Evolutionary conservation across 2,797 vertebrate species (phyloP).

Genomic region (Cheirogaleus major): DNA sequence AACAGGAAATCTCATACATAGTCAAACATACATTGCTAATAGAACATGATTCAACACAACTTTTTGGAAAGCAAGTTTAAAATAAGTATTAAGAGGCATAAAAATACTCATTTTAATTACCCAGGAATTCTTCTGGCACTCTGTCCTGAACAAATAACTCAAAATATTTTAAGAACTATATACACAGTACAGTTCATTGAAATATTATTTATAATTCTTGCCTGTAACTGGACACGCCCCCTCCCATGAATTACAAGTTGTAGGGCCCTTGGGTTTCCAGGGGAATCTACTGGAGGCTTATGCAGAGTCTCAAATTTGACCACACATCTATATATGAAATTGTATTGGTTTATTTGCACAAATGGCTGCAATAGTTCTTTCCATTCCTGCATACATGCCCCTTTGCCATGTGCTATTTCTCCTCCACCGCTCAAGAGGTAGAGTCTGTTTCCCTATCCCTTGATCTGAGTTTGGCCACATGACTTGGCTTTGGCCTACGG

Average conservation of each 20-base stretch:
- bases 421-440: neutral
- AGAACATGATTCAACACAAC: neutral
- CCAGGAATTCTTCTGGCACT: slow-evolving; percentile 23
- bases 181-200: neutral
- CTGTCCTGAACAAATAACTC: slow-evolving; percentile 25
- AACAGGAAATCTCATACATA: neutral
- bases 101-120: slow-evolving; percentile 21
- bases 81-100: neutral
- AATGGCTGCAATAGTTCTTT: neutral
- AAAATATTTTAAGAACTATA: slow-evolving; percentile 21
- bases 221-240: neutral
- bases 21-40: neutral
- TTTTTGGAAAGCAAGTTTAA: neutral
- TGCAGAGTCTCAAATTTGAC: neutral
- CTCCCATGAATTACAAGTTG: neutral
- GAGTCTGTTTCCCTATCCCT: neutral
- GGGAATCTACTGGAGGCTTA: neutral
- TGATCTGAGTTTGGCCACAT: neutral
- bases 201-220: slow-evolving; percentile 31
- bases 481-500: neutral
- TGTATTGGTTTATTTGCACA: neutral
- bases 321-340: neutral
- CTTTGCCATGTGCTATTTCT: neutral
- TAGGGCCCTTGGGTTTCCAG: neutral
- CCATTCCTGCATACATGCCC: neutral